Evolutionary conservation across 2,113 vertebrate species (phyloP).

Genomic region (Osmerus mordax): DNA sequence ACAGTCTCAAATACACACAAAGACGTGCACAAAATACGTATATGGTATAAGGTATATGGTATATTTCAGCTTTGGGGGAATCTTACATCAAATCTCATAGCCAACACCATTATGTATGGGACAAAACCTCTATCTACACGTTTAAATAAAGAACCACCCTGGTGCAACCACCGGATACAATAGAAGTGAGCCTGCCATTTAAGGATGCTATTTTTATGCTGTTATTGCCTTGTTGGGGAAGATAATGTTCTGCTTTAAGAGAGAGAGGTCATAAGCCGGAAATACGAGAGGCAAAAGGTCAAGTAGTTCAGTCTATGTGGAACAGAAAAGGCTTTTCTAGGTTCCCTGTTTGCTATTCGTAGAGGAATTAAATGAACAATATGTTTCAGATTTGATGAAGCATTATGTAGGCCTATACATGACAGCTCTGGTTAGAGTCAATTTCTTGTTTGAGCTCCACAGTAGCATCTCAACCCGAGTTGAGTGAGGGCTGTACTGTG

Average conservation of each 20-base stretch:
- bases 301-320: neutral
- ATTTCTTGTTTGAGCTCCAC: neutral
- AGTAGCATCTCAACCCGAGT: neutral
- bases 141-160: neutral
- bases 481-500: constrained; percentile 1
- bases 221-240: constrained; percentile 55
- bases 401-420: neutral
- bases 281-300: constrained; percentile 41
- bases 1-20: too few species aligned
- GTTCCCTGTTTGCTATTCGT: neutral
- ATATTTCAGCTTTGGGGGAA: constrained; percentile 1
- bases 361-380: too few species aligned
- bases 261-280: constrained; percentile 43
- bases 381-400: too few species aligned
- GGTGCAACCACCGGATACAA: constrained; percentile 29
- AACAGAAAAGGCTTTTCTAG: neutral
- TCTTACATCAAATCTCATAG: constrained; percentile 14
- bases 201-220: constrained; percentile 51
- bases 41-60: neutral
- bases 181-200: constrained; percentile 24
- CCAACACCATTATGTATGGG: neutral
- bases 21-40: neutral
- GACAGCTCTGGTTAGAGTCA: neutral
- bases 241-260: constrained; percentile 43
- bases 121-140: constrained; percentile 19